Base-by-base conservation (phyloP, 2,888 invertebrate species). In the Strigamia maritima region DNA sequence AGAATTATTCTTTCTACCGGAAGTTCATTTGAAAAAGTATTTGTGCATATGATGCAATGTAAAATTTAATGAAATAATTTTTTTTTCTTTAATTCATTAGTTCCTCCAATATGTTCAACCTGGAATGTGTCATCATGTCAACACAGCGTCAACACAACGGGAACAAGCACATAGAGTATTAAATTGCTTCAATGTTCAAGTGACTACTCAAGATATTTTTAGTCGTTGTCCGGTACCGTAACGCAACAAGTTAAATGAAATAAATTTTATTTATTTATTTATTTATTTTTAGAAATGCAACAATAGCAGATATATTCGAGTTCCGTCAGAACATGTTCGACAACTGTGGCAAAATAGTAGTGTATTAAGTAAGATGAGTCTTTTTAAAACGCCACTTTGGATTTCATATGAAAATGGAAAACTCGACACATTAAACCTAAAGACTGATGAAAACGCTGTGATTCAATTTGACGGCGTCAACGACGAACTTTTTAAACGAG, bases 151-250 rank as follows among this genome's bases (percentile, higher is more conserved):
- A 40, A 86, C 87, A 80, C 83, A 88, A 12, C 83, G 81, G 19
- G 90, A 91, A 76, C 93, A 94, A 84, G 85, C 93, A 38, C 86
- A 88, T 80, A 90, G 91, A 85, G 90, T 93, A 77, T 85, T 94
- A 44, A 86, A 86, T 77, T 88, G 89, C 84, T 93, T 91, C 84
- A 90, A 91, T 84, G 88, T 94, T 79, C 84, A 85, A 70, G 88
- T 93, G 76, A 89, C 88, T 38, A 88, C 89, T 84, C 88, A 88
- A 81, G 89, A 93, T 85, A 89, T 93, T 81, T 91, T 92, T 83
- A 91, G 89, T 83, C 88, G 92, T 82, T 94, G 94, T 86, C 89
- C 91, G 86, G 90, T 40, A 40, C 7, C 40, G 40, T 40, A 40
- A 40, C 7, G 14, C 40, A 40, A 10, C 14, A 40, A 7, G 40